Percentiles rank a stretch among this genome's conserved stretches.
These are phyloP conservation scores for Enteromius argenteus DNA, from an alignment of 2,797 vertebrate genomes.

Conservation along the genomic window DNA sequence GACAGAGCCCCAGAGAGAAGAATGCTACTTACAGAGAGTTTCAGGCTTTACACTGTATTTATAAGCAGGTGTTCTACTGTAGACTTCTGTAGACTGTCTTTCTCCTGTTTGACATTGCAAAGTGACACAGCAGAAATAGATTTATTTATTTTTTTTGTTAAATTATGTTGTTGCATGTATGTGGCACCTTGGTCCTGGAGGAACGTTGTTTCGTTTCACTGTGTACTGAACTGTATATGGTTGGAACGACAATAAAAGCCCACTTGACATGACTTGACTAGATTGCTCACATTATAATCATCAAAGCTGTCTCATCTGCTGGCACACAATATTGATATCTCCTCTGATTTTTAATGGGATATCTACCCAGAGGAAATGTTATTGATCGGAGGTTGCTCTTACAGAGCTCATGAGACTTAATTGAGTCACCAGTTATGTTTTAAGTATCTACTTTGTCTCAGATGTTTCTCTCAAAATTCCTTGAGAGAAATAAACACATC, in stretches of 20 bases:
- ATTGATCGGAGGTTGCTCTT: not conserved
- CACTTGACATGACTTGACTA: too few species aligned
- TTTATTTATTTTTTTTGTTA: too few species aligned
- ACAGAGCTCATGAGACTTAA: not conserved
- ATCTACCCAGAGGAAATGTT: not conserved
- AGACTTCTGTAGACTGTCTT: not conserved
- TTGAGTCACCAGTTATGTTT: not conserved
- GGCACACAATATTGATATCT: not conserved
- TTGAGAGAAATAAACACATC: not conserved
- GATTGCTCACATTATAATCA: slow-evolving; percentile 3
- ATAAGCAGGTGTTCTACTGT: slow-evolving; percentile 2
- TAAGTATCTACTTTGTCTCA: not conserved
- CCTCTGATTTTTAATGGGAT: not conserved
- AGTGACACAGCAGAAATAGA: slow-evolving; percentile 11
- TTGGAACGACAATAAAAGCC: too few species aligned
- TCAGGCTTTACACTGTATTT: slow-evolving; percentile 9
- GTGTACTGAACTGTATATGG: too few species aligned
- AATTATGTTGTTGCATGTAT: too few species aligned
- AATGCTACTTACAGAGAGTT: slow-evolving; percentile 41
- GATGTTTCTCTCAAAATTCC: not conserved
- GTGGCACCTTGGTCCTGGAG: too few species aligned
- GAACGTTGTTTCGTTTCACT: too few species aligned
- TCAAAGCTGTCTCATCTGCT: not conserved
- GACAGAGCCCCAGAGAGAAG: slow-evolving; percentile 46
- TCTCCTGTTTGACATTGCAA: slow-evolving; percentile 5